phyloP scores from a whole-genome alignment of 2,113 vertebrate species.

The Ceuthmochares aereus region DNA sequence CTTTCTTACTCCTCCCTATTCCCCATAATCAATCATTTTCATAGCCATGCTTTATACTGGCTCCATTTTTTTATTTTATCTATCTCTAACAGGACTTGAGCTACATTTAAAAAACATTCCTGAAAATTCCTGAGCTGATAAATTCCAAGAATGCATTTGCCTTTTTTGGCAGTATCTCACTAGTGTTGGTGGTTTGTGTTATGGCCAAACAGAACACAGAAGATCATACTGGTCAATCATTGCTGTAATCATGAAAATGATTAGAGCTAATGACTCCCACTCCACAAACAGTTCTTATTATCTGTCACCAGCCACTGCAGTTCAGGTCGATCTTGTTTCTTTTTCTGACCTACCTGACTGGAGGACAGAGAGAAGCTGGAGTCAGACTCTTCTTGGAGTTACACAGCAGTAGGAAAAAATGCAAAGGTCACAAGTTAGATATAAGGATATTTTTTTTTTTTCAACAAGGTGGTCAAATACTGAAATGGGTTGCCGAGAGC shows the following conservation, averaged over 20 bases:
- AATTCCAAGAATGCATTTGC: background rate
- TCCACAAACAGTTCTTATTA: background rate
- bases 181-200: background rate
- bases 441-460: background rate
- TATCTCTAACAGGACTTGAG: too few species aligned
- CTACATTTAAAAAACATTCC: too few species aligned
- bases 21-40: background rate
- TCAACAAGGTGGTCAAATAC: background rate
- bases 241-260: background rate
- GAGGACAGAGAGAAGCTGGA: background rate
- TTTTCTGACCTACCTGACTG: background rate
- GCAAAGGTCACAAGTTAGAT: background rate
- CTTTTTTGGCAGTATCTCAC: background rate
- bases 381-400: background rate
- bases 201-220: background rate
- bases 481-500: background rate
- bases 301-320: too few species aligned
- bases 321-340: background rate
- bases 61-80: background rate
- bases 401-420: background rate
- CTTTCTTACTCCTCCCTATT: background rate
- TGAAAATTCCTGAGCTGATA: background rate
- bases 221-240: fast-evolving
- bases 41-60: background rate
- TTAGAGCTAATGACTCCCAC: background rate